Conservation (phyloP, 2,797 vertebrate genomes). For the Phalanger gymnotis region DNA sequence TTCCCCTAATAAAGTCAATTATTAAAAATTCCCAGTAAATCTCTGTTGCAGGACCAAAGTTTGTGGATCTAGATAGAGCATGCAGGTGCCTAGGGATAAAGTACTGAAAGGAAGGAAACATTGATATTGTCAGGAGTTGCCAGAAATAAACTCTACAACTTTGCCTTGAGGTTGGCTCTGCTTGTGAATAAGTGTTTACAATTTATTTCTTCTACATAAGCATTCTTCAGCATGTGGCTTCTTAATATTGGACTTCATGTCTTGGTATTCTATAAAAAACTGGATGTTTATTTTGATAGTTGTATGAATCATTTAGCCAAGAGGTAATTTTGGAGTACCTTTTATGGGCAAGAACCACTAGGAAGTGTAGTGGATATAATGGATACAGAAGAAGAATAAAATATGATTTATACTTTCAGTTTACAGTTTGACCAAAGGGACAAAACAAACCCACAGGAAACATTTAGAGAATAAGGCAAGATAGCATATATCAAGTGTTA, state of each 20-base stretch:
- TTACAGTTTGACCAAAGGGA: too few relatives aligned
- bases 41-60: not conserved
- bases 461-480: not conserved
- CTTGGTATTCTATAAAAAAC: not conserved
- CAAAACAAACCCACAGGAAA: not conserved
- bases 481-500: not conserved
- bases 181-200: not conserved
- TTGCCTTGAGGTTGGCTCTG: not conserved
- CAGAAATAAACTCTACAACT: not conserved
- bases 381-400: not conserved
- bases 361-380: not conserved
- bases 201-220: not conserved
- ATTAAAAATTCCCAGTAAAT: not conserved
- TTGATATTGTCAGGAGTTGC: not conserved
- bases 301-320: not conserved
- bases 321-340: not conserved
- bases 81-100: not conserved
- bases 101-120: not conserved
- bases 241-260: not conserved
- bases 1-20: not conserved
- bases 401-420: too few relatives aligned
- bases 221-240: not conserved
- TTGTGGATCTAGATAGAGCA: not conserved
- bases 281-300: not conserved
- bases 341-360: not conserved